These are phyloP conservation scores for Illadopsis cleaveri DNA, from an alignment of 2,113 vertebrate genomes.

Conservation along the genomic window DNA sequence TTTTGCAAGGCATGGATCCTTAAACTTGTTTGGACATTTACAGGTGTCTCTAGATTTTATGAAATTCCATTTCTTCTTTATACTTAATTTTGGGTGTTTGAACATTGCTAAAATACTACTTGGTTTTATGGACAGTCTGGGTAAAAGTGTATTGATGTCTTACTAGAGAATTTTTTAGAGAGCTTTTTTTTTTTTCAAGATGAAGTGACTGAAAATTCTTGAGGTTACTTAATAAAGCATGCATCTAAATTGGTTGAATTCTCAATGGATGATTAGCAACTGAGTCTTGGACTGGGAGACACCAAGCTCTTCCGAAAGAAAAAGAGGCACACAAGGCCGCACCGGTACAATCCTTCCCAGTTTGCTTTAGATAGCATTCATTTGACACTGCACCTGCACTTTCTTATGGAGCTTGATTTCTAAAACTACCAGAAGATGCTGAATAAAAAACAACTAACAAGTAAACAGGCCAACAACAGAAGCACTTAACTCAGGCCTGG, in stretches of 20 bases:
- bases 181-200: neutral
- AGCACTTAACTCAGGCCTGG: neutral
- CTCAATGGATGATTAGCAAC: neutral
- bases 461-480: neutral
- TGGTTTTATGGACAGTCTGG: neutral
- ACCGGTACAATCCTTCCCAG: neutral
- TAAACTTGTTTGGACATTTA: neutral
- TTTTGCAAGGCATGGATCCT: neutral
- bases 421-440: neutral
- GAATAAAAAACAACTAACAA: neutral
- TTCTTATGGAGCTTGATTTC: neutral
- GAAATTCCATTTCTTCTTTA: neutral
- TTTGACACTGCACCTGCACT: neutral
- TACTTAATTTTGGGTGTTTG: neutral
- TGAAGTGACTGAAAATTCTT: neutral
- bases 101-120: neutral
- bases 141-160: neutral
- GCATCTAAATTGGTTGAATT: neutral
- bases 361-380: neutral
- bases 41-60: neutral
- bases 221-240: neutral
- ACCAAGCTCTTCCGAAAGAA: neutral
- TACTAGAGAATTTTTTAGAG: neutral
- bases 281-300: neutral
- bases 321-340: neutral